These are phyloP conservation scores for Lepilemur septentrionalis DNA, from an alignment of 2,797 vertebrate genomes.

Conservation along the genomic window DNA sequence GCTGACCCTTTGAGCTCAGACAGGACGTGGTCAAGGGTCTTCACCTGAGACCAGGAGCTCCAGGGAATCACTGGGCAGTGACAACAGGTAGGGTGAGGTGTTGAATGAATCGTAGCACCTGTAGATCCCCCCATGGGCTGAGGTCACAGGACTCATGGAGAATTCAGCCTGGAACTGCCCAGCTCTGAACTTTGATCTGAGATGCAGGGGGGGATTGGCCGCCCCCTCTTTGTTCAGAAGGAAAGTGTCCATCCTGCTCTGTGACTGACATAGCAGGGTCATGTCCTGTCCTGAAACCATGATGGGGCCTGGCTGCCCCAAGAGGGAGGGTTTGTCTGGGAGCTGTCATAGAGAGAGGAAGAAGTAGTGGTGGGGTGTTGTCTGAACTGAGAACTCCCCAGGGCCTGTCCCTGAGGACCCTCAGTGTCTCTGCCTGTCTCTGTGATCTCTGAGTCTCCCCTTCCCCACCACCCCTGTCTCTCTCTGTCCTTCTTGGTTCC, in stretches of 20 bases:
- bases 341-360: not conserved
- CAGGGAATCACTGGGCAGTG: not conserved
- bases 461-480: accelerated
- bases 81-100: not conserved
- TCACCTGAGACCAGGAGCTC: slow-evolving; percentile 16
- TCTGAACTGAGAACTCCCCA: not conserved
- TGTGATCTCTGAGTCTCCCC: not conserved
- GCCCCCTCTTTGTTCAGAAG: not conserved
- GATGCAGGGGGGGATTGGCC: accelerated
- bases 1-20: accelerated
- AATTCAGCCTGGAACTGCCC: not conserved
- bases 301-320: accelerated
- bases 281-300: not conserved
- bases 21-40: accelerated
- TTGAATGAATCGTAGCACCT: not conserved
- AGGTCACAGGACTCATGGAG: not conserved
- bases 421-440: not conserved
- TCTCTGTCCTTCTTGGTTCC: too few relatives aligned
- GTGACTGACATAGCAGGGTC: not conserved
- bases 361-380: too few relatives aligned
- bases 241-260: not conserved
- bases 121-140: not conserved
- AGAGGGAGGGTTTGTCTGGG: not conserved
- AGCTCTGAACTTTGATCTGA: too few relatives aligned
- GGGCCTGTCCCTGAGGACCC: not conserved